These are phyloP conservation scores for Acanthococcus lagerstroemiae DNA, from an alignment of 2,888 invertebrate species.

Conservation along the genomic window DNA sequence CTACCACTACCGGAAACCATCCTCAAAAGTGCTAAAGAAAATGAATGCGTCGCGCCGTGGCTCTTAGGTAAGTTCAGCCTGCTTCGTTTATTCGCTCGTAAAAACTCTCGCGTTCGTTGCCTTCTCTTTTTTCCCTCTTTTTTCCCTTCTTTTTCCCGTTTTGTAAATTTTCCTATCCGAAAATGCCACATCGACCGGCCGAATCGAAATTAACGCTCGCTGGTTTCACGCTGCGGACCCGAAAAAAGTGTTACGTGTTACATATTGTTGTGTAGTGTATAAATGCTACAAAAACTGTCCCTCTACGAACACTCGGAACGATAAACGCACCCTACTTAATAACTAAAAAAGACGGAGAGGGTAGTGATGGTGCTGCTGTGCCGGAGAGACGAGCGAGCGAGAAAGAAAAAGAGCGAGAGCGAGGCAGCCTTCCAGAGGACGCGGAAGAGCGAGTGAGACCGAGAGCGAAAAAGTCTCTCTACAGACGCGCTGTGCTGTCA, in stretches of 20 bases:
- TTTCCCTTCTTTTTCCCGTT: too few relatives aligned
- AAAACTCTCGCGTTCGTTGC: too few relatives aligned
- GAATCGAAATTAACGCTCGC: neutral
- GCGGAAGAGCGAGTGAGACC: neutral
- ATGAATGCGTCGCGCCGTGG: constrained; percentile 97
- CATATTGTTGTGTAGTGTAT: too few relatives aligned
- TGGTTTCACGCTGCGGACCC: neutral
- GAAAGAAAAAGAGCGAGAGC: neutral
- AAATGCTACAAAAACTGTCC: neutral
- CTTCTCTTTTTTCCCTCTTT: too few relatives aligned
- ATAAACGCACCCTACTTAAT: neutral
- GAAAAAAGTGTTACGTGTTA: neutral
- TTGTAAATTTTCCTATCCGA: neutral
- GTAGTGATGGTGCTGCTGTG: neutral
- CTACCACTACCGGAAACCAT: constrained; percentile 97
- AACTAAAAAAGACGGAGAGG: neutral
- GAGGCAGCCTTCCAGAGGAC: neutral
- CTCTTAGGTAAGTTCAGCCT: constrained; percentile 74
- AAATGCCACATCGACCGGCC: neutral
- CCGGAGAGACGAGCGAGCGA: neutral
- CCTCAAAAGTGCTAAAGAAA: constrained; percentile 92
- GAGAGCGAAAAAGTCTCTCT: neutral
- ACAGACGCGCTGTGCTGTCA: neutral
- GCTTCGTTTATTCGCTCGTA: neutral
- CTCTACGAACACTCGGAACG: neutral